Base-by-base conservation (phyloP, 2,888 invertebrate species). In the Hartigia nigra region DNA sequence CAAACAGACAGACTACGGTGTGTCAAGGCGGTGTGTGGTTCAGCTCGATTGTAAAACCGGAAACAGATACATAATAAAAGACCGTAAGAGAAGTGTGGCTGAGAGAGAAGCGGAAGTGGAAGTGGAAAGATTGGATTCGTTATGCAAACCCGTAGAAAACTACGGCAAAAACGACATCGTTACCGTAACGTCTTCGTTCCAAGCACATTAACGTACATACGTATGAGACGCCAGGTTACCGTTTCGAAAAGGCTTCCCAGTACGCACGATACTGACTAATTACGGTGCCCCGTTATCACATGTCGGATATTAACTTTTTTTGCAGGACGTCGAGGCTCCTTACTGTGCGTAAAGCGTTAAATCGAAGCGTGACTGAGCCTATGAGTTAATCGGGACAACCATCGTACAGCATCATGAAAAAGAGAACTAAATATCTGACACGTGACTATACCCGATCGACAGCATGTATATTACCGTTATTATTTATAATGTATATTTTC, bases 151-250 rank as follows among this genome's bases (percentile, higher is more conserved):
- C 9, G 32, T 72, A 72, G 31, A 31, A 72, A 55, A 72, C 72
- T 9, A 12, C 31, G 14, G 72, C 72, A 72, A 72, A 72, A 72
- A 72, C 72, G 72, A 72, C 32, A 72, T 72, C 72, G 72, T 34
- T 72, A 34, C 72, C 31, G 72, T 72, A 72, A 72, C 72, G 31
- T 34, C 72, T 12, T 31, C 31, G 31, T 72, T 34, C 72, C 72
- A 4, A 34, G 72, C 72, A 72, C 72, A 34, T 31, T 31, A 72
- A 31, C 31, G 72, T 72, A 34, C 72, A 31, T 72, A 34, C 72
- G 72, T n/a, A n/a, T 4, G 69, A 31, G 55, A 86, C 84, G 86
- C 83, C 79, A 83, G 79, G 80, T 79, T 70, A 72, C 75, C 78
- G 11, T 55, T 76, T 35, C 5, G n/a, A 34, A 69, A 31, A 39